These are phyloP conservation scores for Celastrina argiolus DNA, from an alignment of 2,888 invertebrate species.

Conservation along the genomic window DNA sequence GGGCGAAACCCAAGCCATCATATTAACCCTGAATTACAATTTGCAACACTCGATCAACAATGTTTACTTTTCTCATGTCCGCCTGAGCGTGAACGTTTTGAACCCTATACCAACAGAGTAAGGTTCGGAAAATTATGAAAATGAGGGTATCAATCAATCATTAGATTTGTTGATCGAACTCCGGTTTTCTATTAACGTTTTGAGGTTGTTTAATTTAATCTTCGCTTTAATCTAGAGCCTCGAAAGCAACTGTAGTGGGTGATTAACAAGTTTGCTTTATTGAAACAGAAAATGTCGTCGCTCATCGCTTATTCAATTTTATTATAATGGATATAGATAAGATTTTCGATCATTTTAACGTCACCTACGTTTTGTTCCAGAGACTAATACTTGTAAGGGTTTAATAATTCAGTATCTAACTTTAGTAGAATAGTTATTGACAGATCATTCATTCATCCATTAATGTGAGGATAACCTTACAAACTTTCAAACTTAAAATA, in stretches of 20 bases:
- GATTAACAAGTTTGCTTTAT: background rate
- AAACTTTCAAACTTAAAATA: too few relatives aligned
- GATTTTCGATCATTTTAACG: too few relatives aligned
- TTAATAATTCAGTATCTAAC: too few relatives aligned
- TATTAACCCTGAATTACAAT: slow-evolving; percentile 26
- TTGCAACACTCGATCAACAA: slow-evolving; percentile 35
- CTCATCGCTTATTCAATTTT: background rate
- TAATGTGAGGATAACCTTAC: too few relatives aligned
- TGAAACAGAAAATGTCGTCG: background rate
- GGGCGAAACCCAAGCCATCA: slow-evolving; percentile 29
- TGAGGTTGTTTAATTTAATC: slow-evolving; percentile 17
- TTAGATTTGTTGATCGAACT: slow-evolving; percentile 50
- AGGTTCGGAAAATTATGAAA: slow-evolving; percentile 35
- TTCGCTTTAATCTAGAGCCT: background rate
- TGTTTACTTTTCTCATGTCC: slow-evolving; percentile 34
- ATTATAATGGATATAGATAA: background rate
- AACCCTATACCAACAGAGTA: background rate
- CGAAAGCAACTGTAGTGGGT: background rate
- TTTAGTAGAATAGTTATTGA: too few relatives aligned
- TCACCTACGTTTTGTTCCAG: too few relatives aligned
- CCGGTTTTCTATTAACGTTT: slow-evolving; percentile 62
- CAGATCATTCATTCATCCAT: too few relatives aligned
- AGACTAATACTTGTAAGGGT: too few relatives aligned
- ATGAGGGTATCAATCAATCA: slow-evolving; percentile 55
- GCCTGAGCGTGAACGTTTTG: background rate